Base-by-base conservation (phyloP, 53 echinoderm and acorn worm species). In the Antedon mediterranea region DNA sequence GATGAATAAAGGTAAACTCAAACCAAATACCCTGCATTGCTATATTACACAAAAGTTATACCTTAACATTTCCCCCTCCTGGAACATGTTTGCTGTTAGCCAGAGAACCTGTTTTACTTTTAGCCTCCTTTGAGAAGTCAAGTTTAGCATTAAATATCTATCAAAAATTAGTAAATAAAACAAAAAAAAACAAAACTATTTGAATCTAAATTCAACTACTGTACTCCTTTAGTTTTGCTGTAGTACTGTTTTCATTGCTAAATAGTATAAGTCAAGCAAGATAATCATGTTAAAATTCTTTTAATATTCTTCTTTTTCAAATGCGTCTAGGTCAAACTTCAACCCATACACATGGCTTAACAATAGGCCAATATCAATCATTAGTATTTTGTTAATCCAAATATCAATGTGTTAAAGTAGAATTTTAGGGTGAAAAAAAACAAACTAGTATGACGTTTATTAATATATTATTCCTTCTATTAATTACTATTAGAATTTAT, bases 21-120 rank as follows among this genome's bases (percentile, higher is more conserved):
- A 57, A 23, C 57, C 57, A 57, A 37, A 37, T 37, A 37, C 37
- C 37, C 37, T 6, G 20, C 57, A 57, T 26, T 37, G 11, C 37
- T 37, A 6, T 37, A 37, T 6, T 8, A 18, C 20, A 57, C 57
- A 57, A 57, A 57, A 11, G 57, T 26, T 8, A 57, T 57, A 95
- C 95, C 95, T 95, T 95, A 27, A 95, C 82, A 73, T 91, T 83
- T 29, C 95, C 91, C 34, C 95, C 95, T 37, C 86, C 83, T 5
- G 91, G 91, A 11, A 86, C 82, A 83, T 95, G 89, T 31, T 73
- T 77, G 28, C 89, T 87, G 75, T 91, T 89, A 30, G 90, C 95
- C 80, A 95, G 71, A 15, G 95, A 95, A 71, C 89, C 91, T 72
- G 91, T 77, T 79, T 85, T 87, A 75, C 95, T 89, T 79, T 90